Evolutionary conservation across 2,113 vertebrate genomes (phyloP), one percentile per base, ranked within the genome.

Genomic region (Mixornis gularis): DNA sequence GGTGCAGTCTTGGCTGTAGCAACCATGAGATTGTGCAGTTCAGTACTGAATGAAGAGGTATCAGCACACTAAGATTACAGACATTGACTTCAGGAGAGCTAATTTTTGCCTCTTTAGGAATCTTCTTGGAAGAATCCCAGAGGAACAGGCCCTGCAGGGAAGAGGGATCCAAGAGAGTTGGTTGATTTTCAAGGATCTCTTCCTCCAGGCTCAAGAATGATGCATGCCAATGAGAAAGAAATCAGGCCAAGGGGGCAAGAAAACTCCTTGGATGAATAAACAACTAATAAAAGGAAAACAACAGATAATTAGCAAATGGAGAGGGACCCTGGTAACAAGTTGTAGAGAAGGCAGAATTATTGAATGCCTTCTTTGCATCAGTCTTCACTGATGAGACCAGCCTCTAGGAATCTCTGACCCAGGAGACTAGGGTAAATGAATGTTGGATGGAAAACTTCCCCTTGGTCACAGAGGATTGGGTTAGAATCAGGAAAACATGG

Each of bases 131-230:
- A 46, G 12, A 60, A 27, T 44, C 24, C 14, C 48, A 16, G 17
- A 15, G 22, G 17, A 51, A 32, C 12, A 44, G 6, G 12, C 32
- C 21, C 22, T 38, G 22, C 22, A 44, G 44, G 27, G 22, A 68
- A 44, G 14, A 52, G 27, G 7, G 6, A 0, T 52, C 14, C n/a
- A 52, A 44, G 46, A 36, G 13, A 22, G 7, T 5, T n/a, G 12
- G 46, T 52, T 0, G 1, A 19, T 22, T 15, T 68, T 38, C 38
- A 69, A 44, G 12, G 5, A 10, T 52, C 5, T 13, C 3, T 69
- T 77, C 22, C 27, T 60, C 19, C 7, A 53, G n/a, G 24, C 12
- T 68, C 19, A 52, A 53, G n/a, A 69, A 3, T 3, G 3, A 26
- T 71, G 26, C 8, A 21, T 44, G 9, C 18, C n/a, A 46, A 2